Percentiles rank a stretch among this genome's conserved stretches.
Conservation (phyloP, 2,113 vertebrate species). For the Perca flavescens region DNA sequence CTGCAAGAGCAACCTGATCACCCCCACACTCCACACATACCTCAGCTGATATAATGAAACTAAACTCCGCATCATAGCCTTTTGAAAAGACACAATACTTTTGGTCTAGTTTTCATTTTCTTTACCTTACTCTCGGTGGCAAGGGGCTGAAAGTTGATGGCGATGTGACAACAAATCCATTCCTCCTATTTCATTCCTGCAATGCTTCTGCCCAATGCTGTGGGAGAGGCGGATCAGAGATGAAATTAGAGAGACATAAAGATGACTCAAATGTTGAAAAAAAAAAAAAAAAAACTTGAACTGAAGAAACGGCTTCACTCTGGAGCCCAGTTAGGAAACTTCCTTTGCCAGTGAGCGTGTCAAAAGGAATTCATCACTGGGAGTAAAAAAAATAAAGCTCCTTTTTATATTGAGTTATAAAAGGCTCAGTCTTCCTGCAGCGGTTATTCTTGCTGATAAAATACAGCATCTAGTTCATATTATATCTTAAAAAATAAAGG, state of each 20-base stretch:
- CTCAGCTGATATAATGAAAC: conserved; percentile 55
- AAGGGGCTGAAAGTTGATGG: conserved; percentile 60
- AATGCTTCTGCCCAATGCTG: conserved; percentile 21
- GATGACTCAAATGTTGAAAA: conserved; percentile 54
- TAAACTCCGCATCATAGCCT: conserved; percentile 47
- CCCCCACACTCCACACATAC: conserved; percentile 15
- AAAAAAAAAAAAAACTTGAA: conserved; percentile 44
- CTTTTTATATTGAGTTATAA: conserved; percentile 64
- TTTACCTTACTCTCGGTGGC: conserved; percentile 58
- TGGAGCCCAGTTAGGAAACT: conserved; percentile 52
- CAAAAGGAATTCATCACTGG: conserved; percentile 60
- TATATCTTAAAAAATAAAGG: conserved; percentile 30
- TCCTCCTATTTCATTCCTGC: conserved; percentile 36
- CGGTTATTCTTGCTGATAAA: conserved; percentile 44
- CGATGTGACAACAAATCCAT: conserved; percentile 67
- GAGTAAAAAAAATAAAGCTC: conserved; percentile 63
- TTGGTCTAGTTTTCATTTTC: conserved; percentile 65
- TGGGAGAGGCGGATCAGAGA: conserved; percentile 68
- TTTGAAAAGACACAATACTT: conserved; percentile 44
- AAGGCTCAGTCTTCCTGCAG: conserved; percentile 38
- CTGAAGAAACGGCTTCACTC: conserved; percentile 45
- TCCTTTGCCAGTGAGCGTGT: conserved; percentile 58
- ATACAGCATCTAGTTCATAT: conserved; percentile 41
- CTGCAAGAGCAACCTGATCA: conserved; percentile 38
- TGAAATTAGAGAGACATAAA: conserved; percentile 73